phyloP scores from a whole-genome alignment of 2,797 vertebrate genomes.

The Tauraco hartlaubi region DNA sequence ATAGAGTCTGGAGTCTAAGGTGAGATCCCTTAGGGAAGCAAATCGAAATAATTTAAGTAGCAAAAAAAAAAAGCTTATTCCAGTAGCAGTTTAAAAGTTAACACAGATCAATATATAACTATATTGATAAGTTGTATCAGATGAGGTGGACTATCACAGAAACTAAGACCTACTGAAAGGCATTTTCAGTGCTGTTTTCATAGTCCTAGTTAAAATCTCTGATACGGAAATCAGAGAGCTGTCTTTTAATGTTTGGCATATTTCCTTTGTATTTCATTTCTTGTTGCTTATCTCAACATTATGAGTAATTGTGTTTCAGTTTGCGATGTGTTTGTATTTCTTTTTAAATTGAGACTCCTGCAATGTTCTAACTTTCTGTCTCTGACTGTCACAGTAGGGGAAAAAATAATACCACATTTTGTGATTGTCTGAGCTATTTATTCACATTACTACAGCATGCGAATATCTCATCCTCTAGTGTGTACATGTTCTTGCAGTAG shows the following conservation, averaged over 20 bases:
- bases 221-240: neutral
- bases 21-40: neutral
- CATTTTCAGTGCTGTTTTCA: neutral
- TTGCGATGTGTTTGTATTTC: neutral
- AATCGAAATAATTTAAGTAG: neutral
- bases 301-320: neutral
- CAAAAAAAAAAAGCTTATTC: neutral
- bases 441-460: neutral
- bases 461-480: neutral
- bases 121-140: neutral
- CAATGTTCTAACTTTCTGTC: neutral
- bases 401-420: neutral
- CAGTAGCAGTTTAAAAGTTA: neutral
- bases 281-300: neutral
- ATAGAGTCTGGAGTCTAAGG: neutral
- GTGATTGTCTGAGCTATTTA: neutral
- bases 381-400: neutral
- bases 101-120: neutral
- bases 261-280: neutral
- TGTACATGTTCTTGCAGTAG: neutral
- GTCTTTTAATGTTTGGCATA: neutral
- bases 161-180: neutral
- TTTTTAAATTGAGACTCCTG: neutral
- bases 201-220: neutral
- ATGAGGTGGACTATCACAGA: neutral